Evolutionary conservation across 2,113 vertebrate genomes (phyloP), one percentile per base, ranked within the genome.

Genomic region (Pituophis catenifer): DNA sequence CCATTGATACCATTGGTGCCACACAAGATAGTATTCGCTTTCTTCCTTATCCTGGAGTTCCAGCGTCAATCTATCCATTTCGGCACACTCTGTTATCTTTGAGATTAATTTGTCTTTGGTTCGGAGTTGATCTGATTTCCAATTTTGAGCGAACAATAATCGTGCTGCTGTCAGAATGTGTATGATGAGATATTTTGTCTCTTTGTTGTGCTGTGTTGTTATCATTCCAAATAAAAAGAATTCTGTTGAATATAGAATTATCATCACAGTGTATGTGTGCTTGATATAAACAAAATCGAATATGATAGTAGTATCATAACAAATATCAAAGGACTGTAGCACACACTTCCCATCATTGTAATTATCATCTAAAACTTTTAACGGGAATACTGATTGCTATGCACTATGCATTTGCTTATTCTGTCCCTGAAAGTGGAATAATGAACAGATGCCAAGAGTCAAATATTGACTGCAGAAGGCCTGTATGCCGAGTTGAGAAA

Each of bases 361-460:
- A 96, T 96, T 95, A 96, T 94, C 96, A 95, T 93, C 91, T 96
- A 91, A 94, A 94, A 96, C 94, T 96, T 96, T 96, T 94, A 95
- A 70, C 94, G 93, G 95, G 94, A 95, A 91, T 94, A 94, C 95
- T 96, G 96, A 96, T 96, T 96, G 95, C 95, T 93, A 90, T 96
- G 95, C 94, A 94, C 95, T 93, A 91, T 96, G 96, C 94, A 94
- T 95, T 97, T 93, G 91, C 95, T 94, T 94, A 92, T 91, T 95
- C 58, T 15, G 93, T 94, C 90, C 44, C 0, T 1, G 95, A 90
- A 95, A 92, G n/a, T 44, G 89, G 93, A 94, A 87, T 21, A 89
- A 94, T 93, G 90, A 95, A 94, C 24, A 4, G 0, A 26, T 96
- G 95, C 95, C 95, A 91, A 93, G 59, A 96, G 86, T 91, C 93